Evolutionary conservation across 1,140 invertebrate genomes (phyloP).

Genomic region (Goniozus legneri): DNA sequence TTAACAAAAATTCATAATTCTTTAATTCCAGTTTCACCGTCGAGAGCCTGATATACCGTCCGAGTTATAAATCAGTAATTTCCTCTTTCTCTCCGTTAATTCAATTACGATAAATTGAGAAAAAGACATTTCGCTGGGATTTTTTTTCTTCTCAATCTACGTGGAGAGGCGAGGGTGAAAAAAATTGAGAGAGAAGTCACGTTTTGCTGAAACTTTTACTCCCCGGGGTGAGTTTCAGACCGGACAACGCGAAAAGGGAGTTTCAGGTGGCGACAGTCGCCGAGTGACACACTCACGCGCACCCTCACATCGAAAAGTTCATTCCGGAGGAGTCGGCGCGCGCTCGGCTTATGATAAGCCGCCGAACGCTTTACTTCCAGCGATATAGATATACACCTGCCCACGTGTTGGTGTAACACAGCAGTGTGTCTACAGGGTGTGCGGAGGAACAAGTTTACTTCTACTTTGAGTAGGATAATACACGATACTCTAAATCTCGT

Average conservation of each 20-base stretch:
- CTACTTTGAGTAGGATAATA: conserved; percentile 1
- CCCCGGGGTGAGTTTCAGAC: neutral
- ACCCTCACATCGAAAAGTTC: conserved; percentile 38
- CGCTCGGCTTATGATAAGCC: conserved; percentile 21
- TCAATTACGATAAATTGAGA: too few species aligned
- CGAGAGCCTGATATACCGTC: conserved; percentile 12
- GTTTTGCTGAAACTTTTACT: too few species aligned
- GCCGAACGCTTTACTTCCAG: conserved; percentile 17
- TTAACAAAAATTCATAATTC: neutral
- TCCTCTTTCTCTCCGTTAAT: too few species aligned
- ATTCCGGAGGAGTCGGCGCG: conserved; percentile 32
- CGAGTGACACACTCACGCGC: conserved; percentile 11
- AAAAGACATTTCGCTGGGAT: too few species aligned
- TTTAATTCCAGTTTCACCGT: conserved; percentile 24
- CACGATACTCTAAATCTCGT: too few species aligned
- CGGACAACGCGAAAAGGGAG: neutral
- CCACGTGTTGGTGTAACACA: too few species aligned
- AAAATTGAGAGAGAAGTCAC: neutral
- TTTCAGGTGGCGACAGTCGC: neutral
- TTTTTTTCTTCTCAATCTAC: neutral
- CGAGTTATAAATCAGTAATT: neutral
- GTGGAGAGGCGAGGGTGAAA: neutral
- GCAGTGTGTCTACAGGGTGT: too few species aligned
- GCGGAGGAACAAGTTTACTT: conserved; percentile 15
- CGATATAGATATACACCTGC: too few species aligned